Percentiles rank a stretch among this genome's conserved stretches.
Conservation (phyloP, 2,888 invertebrate genomes). For the Scrobipalpa costella region DNA sequence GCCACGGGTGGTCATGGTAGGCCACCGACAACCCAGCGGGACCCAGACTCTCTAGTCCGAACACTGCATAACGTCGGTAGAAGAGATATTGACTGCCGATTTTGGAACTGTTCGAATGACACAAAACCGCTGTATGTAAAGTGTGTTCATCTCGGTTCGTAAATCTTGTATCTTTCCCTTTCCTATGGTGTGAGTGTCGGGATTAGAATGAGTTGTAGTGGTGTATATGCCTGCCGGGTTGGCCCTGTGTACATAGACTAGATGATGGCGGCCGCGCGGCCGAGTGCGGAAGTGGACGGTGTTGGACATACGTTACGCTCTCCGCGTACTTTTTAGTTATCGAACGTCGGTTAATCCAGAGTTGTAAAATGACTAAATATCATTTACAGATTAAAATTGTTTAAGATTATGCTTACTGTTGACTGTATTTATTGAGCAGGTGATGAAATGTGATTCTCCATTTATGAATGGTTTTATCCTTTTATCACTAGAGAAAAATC, state of each 20-base stretch:
- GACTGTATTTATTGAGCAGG: slow-evolving; percentile 80
- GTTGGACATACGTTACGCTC: slow-evolving; percentile 30
- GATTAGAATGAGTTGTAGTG: background rate
- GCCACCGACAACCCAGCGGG: slow-evolving; percentile 25
- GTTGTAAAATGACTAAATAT: slow-evolving; percentile 75
- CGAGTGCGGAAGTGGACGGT: slow-evolving; percentile 29
- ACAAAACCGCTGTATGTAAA: background rate
- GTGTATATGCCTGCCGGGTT: background rate
- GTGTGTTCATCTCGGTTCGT: slow-evolving; percentile 18
- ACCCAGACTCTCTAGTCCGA: background rate
- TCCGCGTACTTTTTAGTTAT: slow-evolving; percentile 57
- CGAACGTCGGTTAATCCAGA: slow-evolving; percentile 64
- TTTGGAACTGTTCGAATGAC: slow-evolving; percentile 6
- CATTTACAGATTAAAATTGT: slow-evolving; percentile 75
- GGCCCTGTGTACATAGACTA: slow-evolving; percentile 6
- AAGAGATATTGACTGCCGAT: background rate
- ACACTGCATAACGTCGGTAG: background rate
- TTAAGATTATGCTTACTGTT: slow-evolving; percentile 81
- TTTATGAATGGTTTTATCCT: slow-evolving; percentile 73
- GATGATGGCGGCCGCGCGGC: slow-evolving; percentile 27
- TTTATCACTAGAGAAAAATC: slow-evolving; percentile 77
- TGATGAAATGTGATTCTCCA: slow-evolving; percentile 78
- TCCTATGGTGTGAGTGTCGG: background rate
- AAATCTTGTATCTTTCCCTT: background rate
- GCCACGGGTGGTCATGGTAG: slow-evolving; percentile 45